Evolutionary conservation across 64 coral and sea anemone genomes (phyloP), one percentile per base, ranked within the genome.

Genomic region (Anthopleura sola): DNA sequence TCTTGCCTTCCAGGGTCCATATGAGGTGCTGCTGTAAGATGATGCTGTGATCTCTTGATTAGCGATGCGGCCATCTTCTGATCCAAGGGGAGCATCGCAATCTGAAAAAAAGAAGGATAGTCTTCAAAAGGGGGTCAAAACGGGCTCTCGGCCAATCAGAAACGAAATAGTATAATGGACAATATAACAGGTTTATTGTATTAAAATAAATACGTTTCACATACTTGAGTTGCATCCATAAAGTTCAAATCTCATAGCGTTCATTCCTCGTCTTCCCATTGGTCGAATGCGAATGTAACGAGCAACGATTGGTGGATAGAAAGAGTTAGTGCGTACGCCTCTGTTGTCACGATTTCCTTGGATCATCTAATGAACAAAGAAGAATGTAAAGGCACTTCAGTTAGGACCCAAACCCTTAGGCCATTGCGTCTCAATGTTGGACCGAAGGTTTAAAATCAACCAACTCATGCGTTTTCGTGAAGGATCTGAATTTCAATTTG

Each of bases 331-430:
- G 49, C 88, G 92, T 68, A 97, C 89, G 20, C 87, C 90, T 84
- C 88, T 89, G 46, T 92, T 88, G 82, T 97, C 78, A 34, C 91
- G 84, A 48, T 97, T 97, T n/a, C 90, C 94, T 55, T 92, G 94
- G 84, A 97, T 92, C 84, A 86, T 90, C 94, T 96, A 49, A 31
- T 71, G 66, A 71, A 71, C 7, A 71, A 15, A 32, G 34, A 71
- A 2, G 12, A 71, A 71, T 62, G n/a, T 1, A 10, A 26, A 62
- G 40, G 40, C 9, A 44, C 40, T 44, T 6, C 40, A 44, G 40
- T 44, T n/a, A n/a, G n/a, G n/a, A n/a, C n/a, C n/a, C n/a, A n/a
- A n/a, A n/a, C n/a, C n/a, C n/a, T n/a, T n/a, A n/a, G n/a, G n/a
- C n/a, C n/a, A n/a, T n/a, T n/a, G n/a, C n/a, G n/a, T n/a, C n/a